Evolutionary conservation across 1,140 invertebrate species (phyloP), one percentile per base, ranked within the genome.

Genomic region (Dufourea novaeangliae): DNA sequence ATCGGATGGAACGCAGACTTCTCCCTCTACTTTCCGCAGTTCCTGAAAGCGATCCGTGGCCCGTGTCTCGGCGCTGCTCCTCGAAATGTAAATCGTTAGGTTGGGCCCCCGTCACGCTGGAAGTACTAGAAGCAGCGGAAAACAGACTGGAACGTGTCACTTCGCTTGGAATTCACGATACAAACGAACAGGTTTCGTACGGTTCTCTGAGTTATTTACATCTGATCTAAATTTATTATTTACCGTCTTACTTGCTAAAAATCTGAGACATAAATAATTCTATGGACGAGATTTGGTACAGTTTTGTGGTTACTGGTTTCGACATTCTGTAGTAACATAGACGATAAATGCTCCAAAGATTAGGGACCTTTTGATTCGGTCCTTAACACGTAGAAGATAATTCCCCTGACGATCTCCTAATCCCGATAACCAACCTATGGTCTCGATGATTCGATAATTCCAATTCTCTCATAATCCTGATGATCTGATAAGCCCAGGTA

Each of bases 1-100:
- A 88, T 87, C 77, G 82, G 66, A 73, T 80, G 61, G 67, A 76
- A 78, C 68, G 62, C 75, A 27, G 46, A 22, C 50, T 25, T 71
- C 27, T 62, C 41, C 41, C 46, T 22, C 25, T 37, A 29, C 17
- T 25, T 32, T 29, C 62, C 46, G 10, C 34, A 12, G 50, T 25
- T 66, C 27, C 52, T 39, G 11, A 14, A 29, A 54, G 25, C 61
- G 34, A 22, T 44, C 50, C 56, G 8, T 10, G 27, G 39, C 17
- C 56, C 25, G 56, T 10, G 12, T 57, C 11, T 14, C 68, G 34
- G 39, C 61, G 27, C 32, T 17, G 17, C 56, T 50, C 50, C 41
- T 56, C 39, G 34, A 77, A 71, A 83, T 82, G 82, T 59, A 83
- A 83, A 82, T 82, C 80, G 52, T 14, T 32, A 39, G 61, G 32